These are phyloP conservation scores for Drosophila dunni DNA, from an alignment of 1,140 invertebrate species.

Conservation along the genomic window DNA sequence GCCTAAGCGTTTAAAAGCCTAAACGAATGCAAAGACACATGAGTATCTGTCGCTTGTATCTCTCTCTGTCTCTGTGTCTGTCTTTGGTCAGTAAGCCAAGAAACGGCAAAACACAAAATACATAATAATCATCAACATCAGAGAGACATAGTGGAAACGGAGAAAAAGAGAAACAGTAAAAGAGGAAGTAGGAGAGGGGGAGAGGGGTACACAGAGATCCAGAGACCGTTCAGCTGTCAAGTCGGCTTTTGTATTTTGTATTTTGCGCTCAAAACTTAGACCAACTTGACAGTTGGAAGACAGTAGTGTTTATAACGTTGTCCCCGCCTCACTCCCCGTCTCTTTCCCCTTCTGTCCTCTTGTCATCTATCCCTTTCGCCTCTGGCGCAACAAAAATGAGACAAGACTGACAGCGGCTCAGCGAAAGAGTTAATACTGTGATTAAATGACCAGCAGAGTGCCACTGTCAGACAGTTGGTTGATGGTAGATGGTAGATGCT, in stretches of 20 bases:
- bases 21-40: slow-evolving; percentile 72
- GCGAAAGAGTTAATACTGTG: slow-evolving; percentile 84
- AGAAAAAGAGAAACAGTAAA: not conserved
- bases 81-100: slow-evolving; percentile 52
- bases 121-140: slow-evolving; percentile 78
- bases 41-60: slow-evolving; percentile 31
- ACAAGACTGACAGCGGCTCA: slow-evolving; percentile 83
- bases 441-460: slow-evolving; percentile 79
- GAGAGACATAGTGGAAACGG: not conserved
- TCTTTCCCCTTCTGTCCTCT: not conserved
- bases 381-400: slow-evolving; percentile 49
- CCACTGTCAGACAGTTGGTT: slow-evolving; percentile 68
- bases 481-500: slow-evolving; percentile 44
- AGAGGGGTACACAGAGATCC: slow-evolving; percentile 5
- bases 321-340: not conserved
- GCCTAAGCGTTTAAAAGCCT: slow-evolving; percentile 82
- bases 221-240: slow-evolving; percentile 76
- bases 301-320: slow-evolving; percentile 81
- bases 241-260: slow-evolving; percentile 74
- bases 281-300: slow-evolving; percentile 81
- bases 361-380: slow-evolving; percentile 6
- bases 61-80: slow-evolving; percentile 35
- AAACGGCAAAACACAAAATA: slow-evolving; percentile 60
- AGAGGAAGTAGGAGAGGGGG: slow-evolving; percentile 14
- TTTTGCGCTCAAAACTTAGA: slow-evolving; percentile 83